Evolutionary conservation across 1,140 invertebrate species (phyloP), one percentile per base, ranked within the genome.

Genomic region (Chironomus striatipennis): DNA sequence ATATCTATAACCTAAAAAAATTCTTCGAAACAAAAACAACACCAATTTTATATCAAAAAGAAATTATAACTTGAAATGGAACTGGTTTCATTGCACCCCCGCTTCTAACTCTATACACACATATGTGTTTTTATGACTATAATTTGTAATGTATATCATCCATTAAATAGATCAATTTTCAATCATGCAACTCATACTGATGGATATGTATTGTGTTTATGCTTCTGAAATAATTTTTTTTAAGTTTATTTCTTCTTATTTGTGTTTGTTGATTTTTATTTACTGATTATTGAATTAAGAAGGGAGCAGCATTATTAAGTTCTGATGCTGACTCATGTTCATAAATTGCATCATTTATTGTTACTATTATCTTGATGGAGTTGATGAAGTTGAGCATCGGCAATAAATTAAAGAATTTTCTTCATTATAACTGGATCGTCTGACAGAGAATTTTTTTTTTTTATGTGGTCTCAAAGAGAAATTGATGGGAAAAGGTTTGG

Each of bases 331-430:
- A 57, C 12, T 57, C 47, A 57, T 57, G 47, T n/a, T n/a, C 47
- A n/a, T 57, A 57, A 57, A 57, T 57, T 57, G 47, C 47, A 57
- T 57, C 47, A 57, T 57, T 57, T 57, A 57, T 57, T n/a, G n/a
- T 57, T 57, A 57, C 47, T 57, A 34, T 34, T 34, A 34, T 34
- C 24, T 34, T 34, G 24, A 34, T 34, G 24, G 5, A 2, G 24
- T 34, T 34, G 24, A 34, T 34, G 24, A 34, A 2, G 24, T 34
- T 34, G 24, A 34, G 24, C 24, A 34, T 34, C 24, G 24, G 24
- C 24, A 34, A 34, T 34, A 34, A 34, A 34, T 34, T 34, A 34
- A 34, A 34, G 24, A 34, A 34, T 34, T 34, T 34, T 34, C 24
- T 34, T 34, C 24, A 34, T 34, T 34, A 34, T 34, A 34, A 34